Base-by-base conservation (phyloP, 2,113 vertebrate genomes). In the Aythya baeri region DNA sequence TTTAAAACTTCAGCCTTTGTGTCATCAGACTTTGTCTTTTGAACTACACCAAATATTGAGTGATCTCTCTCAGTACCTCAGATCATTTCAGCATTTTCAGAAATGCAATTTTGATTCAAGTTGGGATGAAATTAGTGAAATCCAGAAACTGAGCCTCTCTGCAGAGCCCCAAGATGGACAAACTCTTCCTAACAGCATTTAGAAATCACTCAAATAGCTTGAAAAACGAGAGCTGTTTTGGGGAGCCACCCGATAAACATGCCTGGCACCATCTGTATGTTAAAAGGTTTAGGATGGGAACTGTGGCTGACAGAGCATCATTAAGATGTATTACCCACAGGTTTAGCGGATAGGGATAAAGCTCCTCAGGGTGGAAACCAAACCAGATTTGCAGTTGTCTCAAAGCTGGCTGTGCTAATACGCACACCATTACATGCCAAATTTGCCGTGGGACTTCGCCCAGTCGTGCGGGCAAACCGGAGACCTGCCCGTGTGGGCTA, bases 361-460 rank as follows among this genome's bases (percentile, higher is more conserved):
- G 57, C 75, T 74, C 59, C 21, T 91, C 22, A 15, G 86, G 72
- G 23, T 66, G 57, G 63, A 72, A 76, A 61, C 17, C 1, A 41
- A 58, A 75, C 17, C 41, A 75, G 36, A 73, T 46, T 66, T 25
- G 3, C 21, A 44, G 81, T 10, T 31, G 38, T n/a, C 90, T 50
- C 38, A 7, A 25, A 73, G 3, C 26, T 66, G 54, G 62, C 20
- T 25, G 8, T 18, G 62, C 50, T 50, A 14, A 66, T 23, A 36
- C 57, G n/a, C 20, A 13, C 1, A 3, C 34, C 17, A 10, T 57
- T 55, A 29, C 4, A 29, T 0, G 2, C 36, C 1, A 8, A 18
- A 22, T 82, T 41, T 44, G 31, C 34, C 1, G 0, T 5, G 22
- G 43, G 9, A 14, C 25, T 55, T 34, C 13, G 21, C 61, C 43